Percentiles rank a stretch among this genome's conserved stretches.
Evolutionary conservation across 2,888 invertebrate species (phyloP).

Genomic region (Syrista parreyssii): DNA sequence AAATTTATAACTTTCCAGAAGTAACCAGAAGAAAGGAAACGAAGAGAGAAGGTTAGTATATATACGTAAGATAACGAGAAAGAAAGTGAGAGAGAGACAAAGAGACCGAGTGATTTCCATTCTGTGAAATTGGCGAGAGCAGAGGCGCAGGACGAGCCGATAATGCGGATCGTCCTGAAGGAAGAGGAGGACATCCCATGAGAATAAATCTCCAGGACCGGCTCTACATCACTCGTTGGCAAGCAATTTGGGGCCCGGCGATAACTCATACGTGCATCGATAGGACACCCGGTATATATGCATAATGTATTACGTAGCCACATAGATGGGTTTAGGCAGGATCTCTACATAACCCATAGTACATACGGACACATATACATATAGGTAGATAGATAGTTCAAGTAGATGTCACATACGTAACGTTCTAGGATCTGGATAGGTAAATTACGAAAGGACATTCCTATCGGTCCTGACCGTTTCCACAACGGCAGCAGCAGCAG

Average conservation of each 20-base stretch:
- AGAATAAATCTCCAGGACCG: conserved; percentile 60
- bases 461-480: background rate
- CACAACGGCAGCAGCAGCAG: background rate
- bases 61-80: background rate
- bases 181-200: background rate
- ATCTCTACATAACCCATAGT: background rate
- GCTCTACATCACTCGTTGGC: conserved; percentile 65
- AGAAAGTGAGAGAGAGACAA: background rate
- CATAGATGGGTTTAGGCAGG: background rate
- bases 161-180: conserved; percentile 35
- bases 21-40: background rate
- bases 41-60: background rate
- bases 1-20: background rate
- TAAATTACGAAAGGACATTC: background rate
- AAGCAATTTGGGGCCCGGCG: conserved; percentile 64
- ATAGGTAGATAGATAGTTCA: background rate
- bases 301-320: conserved; percentile 41
- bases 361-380: background rate
- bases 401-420: background rate
- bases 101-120: conserved; percentile 13
- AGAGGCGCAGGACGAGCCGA: conserved; percentile 39
- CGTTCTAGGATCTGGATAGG: background rate
- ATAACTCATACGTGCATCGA: conserved; percentile 65
- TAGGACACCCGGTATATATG: conserved; percentile 48
- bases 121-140: conserved; percentile 46